These are phyloP conservation scores for Cerastoderma edule DNA, from an alignment of 2,888 invertebrate genomes.

Conservation along the genomic window DNA sequence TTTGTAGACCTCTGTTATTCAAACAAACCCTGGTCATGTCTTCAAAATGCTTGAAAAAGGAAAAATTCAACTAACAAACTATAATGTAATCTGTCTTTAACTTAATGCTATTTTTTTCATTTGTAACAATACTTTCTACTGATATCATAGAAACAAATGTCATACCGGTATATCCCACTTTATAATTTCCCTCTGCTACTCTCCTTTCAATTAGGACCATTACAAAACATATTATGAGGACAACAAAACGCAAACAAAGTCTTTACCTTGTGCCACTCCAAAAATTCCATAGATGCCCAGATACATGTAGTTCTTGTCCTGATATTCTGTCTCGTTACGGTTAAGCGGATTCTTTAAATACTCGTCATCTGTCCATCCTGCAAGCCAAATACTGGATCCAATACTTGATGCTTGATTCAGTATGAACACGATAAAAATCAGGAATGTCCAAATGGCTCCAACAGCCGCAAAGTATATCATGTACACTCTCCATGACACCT, in stretches of 20 bases:
- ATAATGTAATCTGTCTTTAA: background rate
- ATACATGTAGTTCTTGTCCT: slow-evolving; percentile 76
- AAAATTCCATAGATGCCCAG: slow-evolving; percentile 84
- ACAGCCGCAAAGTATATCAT: slow-evolving; percentile 94
- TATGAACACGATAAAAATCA: slow-evolving; percentile 87
- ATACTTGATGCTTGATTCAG: slow-evolving; percentile 77
- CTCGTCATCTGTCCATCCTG: slow-evolving; percentile 81
- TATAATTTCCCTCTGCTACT: no score
- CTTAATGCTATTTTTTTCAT: background rate
- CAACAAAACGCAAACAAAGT: background rate
- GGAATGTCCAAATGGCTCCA: slow-evolving; percentile 89
- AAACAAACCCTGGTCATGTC: no score
- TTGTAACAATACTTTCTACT: background rate
- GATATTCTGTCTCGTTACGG: slow-evolving; percentile 62
- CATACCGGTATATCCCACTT: background rate
- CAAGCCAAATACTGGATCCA: slow-evolving; percentile 80
- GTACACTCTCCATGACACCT: slow-evolving; percentile 94
- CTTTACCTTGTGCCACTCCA: slow-evolving; percentile 79
- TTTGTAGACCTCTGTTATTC: no score
- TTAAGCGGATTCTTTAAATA: slow-evolving; percentile 63
- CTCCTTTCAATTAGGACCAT: no score
- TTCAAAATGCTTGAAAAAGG: no score
- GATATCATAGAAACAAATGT: background rate
- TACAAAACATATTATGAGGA: no score
- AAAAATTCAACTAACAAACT: no score